These are phyloP conservation scores for Leptatherina wallacei DNA, from an alignment of 2,797 vertebrate genomes.

Conservation along the genomic window DNA sequence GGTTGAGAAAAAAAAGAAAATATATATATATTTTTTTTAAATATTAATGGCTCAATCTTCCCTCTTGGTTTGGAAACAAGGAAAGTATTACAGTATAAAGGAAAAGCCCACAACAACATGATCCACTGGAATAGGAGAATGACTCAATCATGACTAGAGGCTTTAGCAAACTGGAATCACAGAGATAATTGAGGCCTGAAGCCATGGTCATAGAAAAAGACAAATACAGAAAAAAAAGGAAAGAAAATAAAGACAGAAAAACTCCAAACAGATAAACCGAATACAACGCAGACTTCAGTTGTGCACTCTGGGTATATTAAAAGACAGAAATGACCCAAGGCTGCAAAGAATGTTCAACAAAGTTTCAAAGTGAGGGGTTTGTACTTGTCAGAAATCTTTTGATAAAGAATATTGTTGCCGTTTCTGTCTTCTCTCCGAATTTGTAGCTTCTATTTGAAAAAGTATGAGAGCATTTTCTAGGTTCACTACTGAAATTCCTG, in stretches of 20 bases:
- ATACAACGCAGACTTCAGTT: slow-evolving; percentile 29
- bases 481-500: slow-evolving; percentile 26
- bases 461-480: slow-evolving; percentile 43
- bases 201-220: slow-evolving; percentile 14
- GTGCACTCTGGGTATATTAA: slow-evolving; percentile 5
- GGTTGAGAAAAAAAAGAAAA: background rate
- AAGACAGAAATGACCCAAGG: slow-evolving; percentile 28
- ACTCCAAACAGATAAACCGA: slow-evolving; percentile 27
- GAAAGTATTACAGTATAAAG: background rate
- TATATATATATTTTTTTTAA: background rate
- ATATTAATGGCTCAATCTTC: slow-evolving; percentile 56
- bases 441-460: slow-evolving; percentile 21
- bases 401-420: slow-evolving; percentile 33
- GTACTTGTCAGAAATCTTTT: slow-evolving; percentile 17
- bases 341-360: slow-evolving; percentile 20
- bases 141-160: slow-evolving; percentile 47
- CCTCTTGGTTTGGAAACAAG: slow-evolving; percentile 40
- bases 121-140: slow-evolving; percentile 43
- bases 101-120: slow-evolving; percentile 31
- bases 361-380: slow-evolving; percentile 13
- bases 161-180: slow-evolving; percentile 48
- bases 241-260: background rate
- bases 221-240: slow-evolving; percentile 12
- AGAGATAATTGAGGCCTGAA: slow-evolving; percentile 51
- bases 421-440: slow-evolving; percentile 21